These are phyloP conservation scores for Drosophila stalkeri DNA, from an alignment of 2,888 invertebrate species.

Conservation along the genomic window DNA sequence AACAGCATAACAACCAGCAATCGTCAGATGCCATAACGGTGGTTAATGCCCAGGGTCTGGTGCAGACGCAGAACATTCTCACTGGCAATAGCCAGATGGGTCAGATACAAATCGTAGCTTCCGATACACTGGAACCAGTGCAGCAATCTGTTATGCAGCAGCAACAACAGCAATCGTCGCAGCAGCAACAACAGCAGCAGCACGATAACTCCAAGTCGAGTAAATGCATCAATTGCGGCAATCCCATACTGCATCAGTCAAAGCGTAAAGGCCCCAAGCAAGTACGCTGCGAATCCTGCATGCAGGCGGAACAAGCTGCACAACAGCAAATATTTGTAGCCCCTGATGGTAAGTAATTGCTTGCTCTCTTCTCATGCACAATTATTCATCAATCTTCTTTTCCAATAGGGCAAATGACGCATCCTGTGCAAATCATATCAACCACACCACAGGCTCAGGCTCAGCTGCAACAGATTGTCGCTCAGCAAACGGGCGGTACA, in stretches of 20 bases:
- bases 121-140: constrained; percentile 83
- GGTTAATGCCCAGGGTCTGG: constrained; percentile 85
- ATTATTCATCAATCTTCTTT: neutral
- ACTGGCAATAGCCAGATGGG: constrained; percentile 85
- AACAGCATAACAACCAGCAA: constrained; percentile 72
- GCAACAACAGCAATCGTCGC: constrained; percentile 46
- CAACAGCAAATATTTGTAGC: constrained; percentile 87
- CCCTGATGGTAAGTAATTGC: constrained; percentile 86
- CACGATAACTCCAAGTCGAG: constrained; percentile 84
- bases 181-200: constrained; percentile 54
- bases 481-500: constrained; percentile 70
- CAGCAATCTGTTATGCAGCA: constrained; percentile 72
- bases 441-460: constrained; percentile 78
- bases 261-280: constrained; percentile 88
- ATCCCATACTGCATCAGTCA: constrained; percentile 86
- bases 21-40: constrained; percentile 86
- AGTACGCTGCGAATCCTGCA: constrained; percentile 88
- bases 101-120: constrained; percentile 88
- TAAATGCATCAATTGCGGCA: constrained; percentile 88
- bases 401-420: constrained; percentile 86
- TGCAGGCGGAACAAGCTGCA: constrained; percentile 87
- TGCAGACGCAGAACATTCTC: constrained; percentile 85
- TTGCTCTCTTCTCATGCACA: neutral
- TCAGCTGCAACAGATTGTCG: constrained; percentile 76
- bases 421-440: constrained; percentile 82